phyloP scores from a whole-genome alignment of 2,888 invertebrate genomes.

The Tetropium fuscum region DNA sequence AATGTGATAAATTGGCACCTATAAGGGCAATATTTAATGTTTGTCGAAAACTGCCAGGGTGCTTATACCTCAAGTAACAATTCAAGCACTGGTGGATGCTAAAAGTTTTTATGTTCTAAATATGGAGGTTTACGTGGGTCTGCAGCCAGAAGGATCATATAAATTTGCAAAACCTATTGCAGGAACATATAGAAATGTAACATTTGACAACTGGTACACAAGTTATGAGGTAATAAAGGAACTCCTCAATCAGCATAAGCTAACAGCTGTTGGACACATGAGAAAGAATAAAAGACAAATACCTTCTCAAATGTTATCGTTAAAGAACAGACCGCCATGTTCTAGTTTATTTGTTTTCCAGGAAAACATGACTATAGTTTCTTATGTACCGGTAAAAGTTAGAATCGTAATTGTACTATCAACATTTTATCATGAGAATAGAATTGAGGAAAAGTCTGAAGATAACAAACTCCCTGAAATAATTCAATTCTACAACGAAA shows the following conservation, averaged over 20 bases:
- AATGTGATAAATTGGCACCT: neutral
- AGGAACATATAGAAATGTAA: conserved; percentile 6
- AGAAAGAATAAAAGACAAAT: conserved; percentile 6
- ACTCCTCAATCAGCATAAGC: neutral
- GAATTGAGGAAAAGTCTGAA: neutral
- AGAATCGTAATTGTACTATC: neutral
- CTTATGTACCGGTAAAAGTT: neutral
- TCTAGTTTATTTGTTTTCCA: neutral
- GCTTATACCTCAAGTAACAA: neutral
- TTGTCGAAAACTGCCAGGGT: neutral
- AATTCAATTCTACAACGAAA: neutral
- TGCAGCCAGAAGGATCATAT: conserved; percentile 11
- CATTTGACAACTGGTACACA: conserved; percentile 15
- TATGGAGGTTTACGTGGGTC: conserved; percentile 14
- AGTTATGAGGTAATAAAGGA: conserved; percentile 4
- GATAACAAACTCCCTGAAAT: neutral
- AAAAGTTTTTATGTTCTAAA: conserved; percentile 14
- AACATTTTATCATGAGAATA: neutral
- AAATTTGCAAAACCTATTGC: conserved; percentile 2
- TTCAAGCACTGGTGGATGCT: neutral
- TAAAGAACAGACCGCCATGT: neutral
- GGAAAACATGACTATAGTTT: neutral
- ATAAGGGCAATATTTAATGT: neutral
- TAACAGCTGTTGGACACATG: conserved; percentile 9
- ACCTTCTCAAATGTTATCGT: neutral